Evolutionary conservation across 2,888 invertebrate species (phyloP).

Genomic region (Andricus quercusramuli): DNA sequence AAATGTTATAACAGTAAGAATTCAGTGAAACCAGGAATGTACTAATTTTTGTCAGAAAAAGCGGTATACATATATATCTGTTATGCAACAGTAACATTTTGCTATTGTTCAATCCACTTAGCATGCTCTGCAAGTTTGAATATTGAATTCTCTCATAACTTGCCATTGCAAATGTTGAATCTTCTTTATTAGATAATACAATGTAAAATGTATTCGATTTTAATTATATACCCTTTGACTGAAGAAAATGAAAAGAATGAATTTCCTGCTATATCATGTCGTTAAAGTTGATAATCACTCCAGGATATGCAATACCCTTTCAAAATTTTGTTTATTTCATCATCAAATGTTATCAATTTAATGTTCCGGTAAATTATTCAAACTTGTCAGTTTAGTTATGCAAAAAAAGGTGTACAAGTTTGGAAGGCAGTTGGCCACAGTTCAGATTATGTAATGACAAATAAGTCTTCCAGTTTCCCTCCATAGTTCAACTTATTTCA

Average conservation of each 20-base stretch:
- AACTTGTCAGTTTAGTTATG: not conserved
- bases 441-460: conserved; percentile 32
- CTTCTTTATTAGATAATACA: too few species aligned
- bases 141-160: not conserved
- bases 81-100: not conserved
- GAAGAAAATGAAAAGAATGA: too few species aligned
- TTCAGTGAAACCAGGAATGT: not conserved
- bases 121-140: too few species aligned
- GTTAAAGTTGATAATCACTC: not conserved
- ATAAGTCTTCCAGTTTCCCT: conserved; percentile 17
- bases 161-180: too few species aligned
- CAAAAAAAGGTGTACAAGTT: not conserved
- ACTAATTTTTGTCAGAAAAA: not conserved
- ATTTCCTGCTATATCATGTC: not conserved
- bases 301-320: not conserved
- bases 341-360: not conserved
- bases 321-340: not conserved
- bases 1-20: not conserved
- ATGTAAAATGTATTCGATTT: too few species aligned
- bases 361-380: not conserved
- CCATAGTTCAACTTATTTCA: conserved; percentile 51
- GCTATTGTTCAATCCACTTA: too few species aligned
- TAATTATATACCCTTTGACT: too few species aligned
- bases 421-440: not conserved
- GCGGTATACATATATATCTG: not conserved